phyloP scores from a whole-genome alignment of 2,797 vertebrate genomes.

The Menidia menidia region DNA sequence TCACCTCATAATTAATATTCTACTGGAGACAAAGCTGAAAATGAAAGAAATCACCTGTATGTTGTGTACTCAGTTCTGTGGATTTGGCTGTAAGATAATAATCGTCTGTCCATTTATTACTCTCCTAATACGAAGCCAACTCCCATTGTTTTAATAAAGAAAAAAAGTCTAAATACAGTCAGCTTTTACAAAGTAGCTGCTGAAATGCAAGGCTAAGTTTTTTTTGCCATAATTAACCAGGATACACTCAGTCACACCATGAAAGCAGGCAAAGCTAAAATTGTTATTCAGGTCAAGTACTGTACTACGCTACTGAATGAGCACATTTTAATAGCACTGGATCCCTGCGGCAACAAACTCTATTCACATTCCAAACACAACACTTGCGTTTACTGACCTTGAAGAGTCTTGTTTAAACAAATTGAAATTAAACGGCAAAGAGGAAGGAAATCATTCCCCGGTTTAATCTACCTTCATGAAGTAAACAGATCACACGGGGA shows the following conservation, averaged over 20 bases:
- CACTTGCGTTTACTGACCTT: slow-evolving; percentile 78
- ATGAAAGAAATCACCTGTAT: slow-evolving; percentile 51
- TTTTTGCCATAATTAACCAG: slow-evolving; percentile 30
- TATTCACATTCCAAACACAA: slow-evolving; percentile 72
- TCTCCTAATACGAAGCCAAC: background rate
- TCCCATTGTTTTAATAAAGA: background rate
- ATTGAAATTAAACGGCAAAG: slow-evolving; percentile 75
- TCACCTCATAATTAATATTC: slow-evolving; percentile 51
- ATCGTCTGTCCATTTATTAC: background rate
- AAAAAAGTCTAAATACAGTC: slow-evolving; percentile 14
- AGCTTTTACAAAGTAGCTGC: slow-evolving; percentile 1
- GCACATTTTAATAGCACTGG: slow-evolving; percentile 74
- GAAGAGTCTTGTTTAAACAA: slow-evolving; percentile 78
- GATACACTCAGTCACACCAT: slow-evolving; percentile 36
- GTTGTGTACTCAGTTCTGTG: slow-evolving; percentile 1
- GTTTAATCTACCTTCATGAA: slow-evolving; percentile 67
- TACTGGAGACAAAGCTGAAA: slow-evolving; percentile 45
- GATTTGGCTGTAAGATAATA: background rate
- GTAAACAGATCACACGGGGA: slow-evolving; percentile 65
- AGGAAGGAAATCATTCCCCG: slow-evolving; percentile 65
- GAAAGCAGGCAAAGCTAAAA: slow-evolving; percentile 54
- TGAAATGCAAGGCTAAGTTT: slow-evolving; percentile 5
- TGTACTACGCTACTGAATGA: slow-evolving; percentile 68
- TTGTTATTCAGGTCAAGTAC: slow-evolving; percentile 80
- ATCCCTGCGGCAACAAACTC: slow-evolving; percentile 70